Conservation (phyloP, 2,888 invertebrate species). For the Teinopalpus imperialis region DNA sequence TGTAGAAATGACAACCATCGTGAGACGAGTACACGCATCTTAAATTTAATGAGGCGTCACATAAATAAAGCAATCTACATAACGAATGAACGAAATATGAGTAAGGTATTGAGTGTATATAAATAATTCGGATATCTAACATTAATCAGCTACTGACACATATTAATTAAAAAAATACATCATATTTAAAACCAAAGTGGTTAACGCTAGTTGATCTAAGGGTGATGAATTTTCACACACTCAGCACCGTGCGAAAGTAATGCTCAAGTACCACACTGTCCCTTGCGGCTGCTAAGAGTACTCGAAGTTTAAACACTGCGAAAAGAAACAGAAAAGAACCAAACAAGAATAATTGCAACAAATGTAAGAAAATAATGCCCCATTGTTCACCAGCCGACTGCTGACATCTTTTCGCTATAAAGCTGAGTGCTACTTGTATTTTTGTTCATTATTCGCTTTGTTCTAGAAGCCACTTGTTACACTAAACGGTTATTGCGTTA, state of each 20-base stretch:
- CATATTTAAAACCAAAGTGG: not conserved
- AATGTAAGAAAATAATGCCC: slow-evolving; percentile 70
- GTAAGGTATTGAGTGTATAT: too few species aligned
- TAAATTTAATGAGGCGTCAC: too few species aligned
- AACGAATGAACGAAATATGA: too few species aligned
- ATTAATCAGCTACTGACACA: too few species aligned
- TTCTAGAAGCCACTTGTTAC: slow-evolving; percentile 53
- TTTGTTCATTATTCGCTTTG: slow-evolving; percentile 66
- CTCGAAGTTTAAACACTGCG: slow-evolving; percentile 43
- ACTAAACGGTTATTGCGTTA: slow-evolving; percentile 50
- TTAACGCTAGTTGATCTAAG: not conserved
- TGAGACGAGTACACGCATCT: too few species aligned
- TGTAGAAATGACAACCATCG: too few species aligned
- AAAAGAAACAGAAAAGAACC: slow-evolving; percentile 57
- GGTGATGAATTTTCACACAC: slow-evolving; percentile 35
- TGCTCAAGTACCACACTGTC: slow-evolving; percentile 39
- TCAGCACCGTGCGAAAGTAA: slow-evolving; percentile 43
- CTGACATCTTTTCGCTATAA: slow-evolving; percentile 72
- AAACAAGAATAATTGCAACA: slow-evolving; percentile 64
- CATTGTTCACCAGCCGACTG: slow-evolving; percentile 49
- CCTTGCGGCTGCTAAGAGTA: slow-evolving; percentile 47
- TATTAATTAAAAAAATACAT: too few species aligned
- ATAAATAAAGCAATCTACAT: too few species aligned
- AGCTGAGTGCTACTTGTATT: slow-evolving; percentile 56
- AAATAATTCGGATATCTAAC: too few species aligned